Evolutionary conservation across 2,797 vertebrate genomes (phyloP).

Genomic region (Crocodylus rhombifer): DNA sequence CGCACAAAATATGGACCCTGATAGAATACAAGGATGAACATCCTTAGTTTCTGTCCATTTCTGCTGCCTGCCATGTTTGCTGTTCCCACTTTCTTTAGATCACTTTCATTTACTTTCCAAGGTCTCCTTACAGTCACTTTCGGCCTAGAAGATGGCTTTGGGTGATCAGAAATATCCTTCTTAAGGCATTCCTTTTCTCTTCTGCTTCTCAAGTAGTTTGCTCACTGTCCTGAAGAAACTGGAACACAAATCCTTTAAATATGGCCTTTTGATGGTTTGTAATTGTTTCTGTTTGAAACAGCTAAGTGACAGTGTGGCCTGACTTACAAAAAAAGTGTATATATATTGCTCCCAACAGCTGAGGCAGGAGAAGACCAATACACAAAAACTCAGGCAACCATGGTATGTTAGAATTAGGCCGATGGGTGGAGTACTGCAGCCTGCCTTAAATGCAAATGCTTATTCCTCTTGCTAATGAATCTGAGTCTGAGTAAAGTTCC

Average conservation of each 20-base stretch:
- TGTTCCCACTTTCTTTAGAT: neutral
- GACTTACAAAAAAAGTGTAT: fast-evolving
- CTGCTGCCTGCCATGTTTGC: neutral
- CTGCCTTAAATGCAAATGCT: neutral
- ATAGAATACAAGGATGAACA: neutral
- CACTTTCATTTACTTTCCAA: neutral
- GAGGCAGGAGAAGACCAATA: fast-evolving
- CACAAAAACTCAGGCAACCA: neutral
- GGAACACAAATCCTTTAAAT: neutral
- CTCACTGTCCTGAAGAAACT: neutral
- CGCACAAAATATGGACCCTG: neutral
- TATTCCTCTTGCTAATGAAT: neutral
- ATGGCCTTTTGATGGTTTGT: neutral
- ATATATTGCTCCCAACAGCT: neutral
- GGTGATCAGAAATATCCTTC: neutral
- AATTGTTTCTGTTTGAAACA: neutral
- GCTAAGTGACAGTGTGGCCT: neutral
- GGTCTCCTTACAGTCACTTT: neutral
- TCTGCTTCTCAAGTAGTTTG: neutral
- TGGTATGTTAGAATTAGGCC: neutral
- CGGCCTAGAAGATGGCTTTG: no score
- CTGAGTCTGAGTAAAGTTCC: neutral
- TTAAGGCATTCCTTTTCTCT: neutral
- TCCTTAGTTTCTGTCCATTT: neutral
- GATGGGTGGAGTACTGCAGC: neutral